Percentiles rank a stretch among this genome's conserved stretches.
Evolutionary conservation across 37 sponge, comb jelly and placozoan species (phyloP).

Genomic region (Aphrocallistes beatrix): DNA sequence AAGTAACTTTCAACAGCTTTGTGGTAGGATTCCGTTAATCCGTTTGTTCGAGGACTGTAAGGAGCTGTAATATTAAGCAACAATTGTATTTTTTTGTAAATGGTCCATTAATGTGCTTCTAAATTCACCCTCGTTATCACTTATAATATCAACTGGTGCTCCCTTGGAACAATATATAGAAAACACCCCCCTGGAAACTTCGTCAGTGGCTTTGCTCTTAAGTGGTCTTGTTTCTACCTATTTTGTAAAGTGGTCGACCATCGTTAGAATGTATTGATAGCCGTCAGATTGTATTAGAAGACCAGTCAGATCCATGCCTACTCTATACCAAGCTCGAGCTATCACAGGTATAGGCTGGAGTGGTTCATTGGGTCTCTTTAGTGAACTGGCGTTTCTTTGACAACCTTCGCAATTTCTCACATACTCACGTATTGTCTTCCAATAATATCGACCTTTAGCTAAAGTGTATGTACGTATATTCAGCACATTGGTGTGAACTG

Average conservation of each 20-base stretch:
- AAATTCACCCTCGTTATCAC: slow-evolving; percentile 10
- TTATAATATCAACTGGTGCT: background rate
- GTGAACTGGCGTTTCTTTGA: background rate
- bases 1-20: background rate
- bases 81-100: background rate
- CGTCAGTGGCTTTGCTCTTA: background rate
- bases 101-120: background rate
- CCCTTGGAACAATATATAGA: slow-evolving; percentile 15
- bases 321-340: background rate
- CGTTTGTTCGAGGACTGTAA: slow-evolving; percentile 9
- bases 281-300: background rate
- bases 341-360: slow-evolving; percentile 4
- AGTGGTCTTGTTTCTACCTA: background rate
- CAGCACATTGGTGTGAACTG: slow-evolving; percentile 12
- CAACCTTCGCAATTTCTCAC: slow-evolving; percentile 16
- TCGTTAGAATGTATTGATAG: slow-evolving; percentile 5
- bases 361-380: background rate
- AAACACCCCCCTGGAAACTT: background rate
- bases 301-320: slow-evolving; percentile 14
- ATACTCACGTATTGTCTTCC: slow-evolving; percentile 17
- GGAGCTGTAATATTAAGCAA: slow-evolving; percentile 6
- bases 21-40: background rate
- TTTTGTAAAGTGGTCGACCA: slow-evolving; percentile 19
- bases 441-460: background rate
- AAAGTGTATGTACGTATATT: background rate